Conservation (phyloP, 2,888 invertebrate genomes). For the Syrista parreyssii region DNA sequence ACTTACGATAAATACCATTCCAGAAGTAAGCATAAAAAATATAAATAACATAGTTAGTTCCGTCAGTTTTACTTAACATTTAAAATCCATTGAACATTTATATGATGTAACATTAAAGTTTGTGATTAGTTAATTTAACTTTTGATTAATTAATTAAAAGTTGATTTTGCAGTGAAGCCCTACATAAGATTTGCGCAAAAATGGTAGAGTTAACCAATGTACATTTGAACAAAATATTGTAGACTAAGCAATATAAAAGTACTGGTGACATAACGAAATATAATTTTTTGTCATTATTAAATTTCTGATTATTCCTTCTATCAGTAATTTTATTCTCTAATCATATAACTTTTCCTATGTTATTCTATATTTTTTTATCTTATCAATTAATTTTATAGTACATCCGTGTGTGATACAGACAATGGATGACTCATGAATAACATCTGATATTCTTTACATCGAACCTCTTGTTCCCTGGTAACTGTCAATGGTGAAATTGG, state of each 20-base stretch:
- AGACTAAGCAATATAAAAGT: neutral
- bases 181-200: neutral
- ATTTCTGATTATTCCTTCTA: neutral
- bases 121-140: neutral
- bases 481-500: conserved; percentile 55
- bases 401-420: neutral
- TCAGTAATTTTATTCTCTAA: neutral
- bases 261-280: neutral
- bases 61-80: neutral
- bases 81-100: neutral
- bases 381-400: neutral
- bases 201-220: neutral
- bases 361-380: neutral
- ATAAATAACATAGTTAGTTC: neutral
- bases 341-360: neutral
- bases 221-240: neutral
- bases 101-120: neutral
- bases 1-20: neutral
- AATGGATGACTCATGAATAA: neutral
- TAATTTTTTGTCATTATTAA: neutral
- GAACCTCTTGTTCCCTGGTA: conserved; percentile 53
- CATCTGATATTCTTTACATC: neutral
- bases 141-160: neutral
- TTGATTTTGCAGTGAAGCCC: neutral
- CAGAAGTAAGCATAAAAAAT: neutral